Percentiles rank a stretch among this genome's conserved stretches.
These are phyloP conservation scores for Athetis lepigone DNA, from an alignment of 2,888 invertebrate species.

Conservation along the genomic window DNA sequence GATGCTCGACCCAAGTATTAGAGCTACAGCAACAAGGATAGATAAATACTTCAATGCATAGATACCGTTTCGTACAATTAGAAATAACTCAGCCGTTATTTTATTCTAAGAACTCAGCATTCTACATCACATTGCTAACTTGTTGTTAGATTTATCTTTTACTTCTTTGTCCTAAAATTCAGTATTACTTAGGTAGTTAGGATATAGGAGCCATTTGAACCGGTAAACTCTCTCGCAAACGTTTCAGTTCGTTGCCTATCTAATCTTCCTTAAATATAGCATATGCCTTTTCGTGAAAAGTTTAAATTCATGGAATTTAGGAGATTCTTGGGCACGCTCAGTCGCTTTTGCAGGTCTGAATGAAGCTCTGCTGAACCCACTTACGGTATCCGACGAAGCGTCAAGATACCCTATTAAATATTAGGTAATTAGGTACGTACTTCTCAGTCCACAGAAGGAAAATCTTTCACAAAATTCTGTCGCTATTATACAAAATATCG, in stretches of 20 bases:
- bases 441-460: constrained; percentile 95
- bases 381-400: constrained; percentile 5
- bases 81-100: too few relatives aligned
- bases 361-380: constrained; percentile 12
- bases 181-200: background rate
- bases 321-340: constrained; percentile 10
- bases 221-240: constrained; percentile 12
- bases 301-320: constrained; percentile 21
- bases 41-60: too few relatives aligned
- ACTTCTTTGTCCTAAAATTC: too few relatives aligned
- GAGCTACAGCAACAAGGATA: too few relatives aligned
- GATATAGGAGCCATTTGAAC: background rate
- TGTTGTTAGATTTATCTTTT: background rate
- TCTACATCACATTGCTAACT: background rate
- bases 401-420: constrained; percentile 8
- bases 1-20: too few relatives aligned
- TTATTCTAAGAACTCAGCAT: too few relatives aligned
- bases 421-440: constrained; percentile 83
- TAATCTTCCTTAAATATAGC: background rate
- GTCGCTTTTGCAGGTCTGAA: constrained; percentile 3
- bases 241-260: constrained; percentile 41
- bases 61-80: too few relatives aligned
- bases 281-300: constrained; percentile 10
- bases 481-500: constrained; percentile 95
- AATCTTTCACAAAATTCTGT: constrained; percentile 97